Base-by-base conservation (phyloP, 1,140 invertebrate genomes). In the Frieseomelitta varia region DNA sequence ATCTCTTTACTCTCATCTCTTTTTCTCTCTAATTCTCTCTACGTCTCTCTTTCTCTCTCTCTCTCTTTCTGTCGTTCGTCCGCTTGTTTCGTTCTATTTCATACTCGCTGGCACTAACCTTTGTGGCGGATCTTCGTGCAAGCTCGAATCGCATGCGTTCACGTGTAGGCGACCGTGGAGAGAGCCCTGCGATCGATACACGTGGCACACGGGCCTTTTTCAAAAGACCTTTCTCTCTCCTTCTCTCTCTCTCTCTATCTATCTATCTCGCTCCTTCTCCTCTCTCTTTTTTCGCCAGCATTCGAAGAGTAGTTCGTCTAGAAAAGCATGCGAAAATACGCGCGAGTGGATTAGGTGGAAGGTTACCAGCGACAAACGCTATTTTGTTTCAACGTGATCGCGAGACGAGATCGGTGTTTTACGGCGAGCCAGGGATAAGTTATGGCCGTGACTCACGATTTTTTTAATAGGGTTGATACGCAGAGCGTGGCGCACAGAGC, bases 121-220 rank as follows among this genome's bases (percentile, higher is more conserved):
- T 84, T 84, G 83, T 84, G 80, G 78, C 83, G 78, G 77, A 79
- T 80, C 74, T 77, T 71, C 83, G 58, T 84, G 83, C 69, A 72
- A 74, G 58, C 77, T 74, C 69, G 83, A 80, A 67, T 80, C 83
- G 78, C 83, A 84, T 84, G 78, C 83, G 77, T 84, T 79, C 61
- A n/a, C 78, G 83, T 80, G 83, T 84, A 80, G 75, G 75, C 55
- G 81, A 39, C 34, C 39, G 81, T 55, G 56, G 75, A 79, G 76
- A 69, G 76, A 65, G 34, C 34, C 1, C 24, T 4, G 61, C 81
- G 81, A 84, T 84, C 81, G 81, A 84, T 84, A 84, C 75, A 21
- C 81, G n/a, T n/a, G 27, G 34, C 51, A 56, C 51, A 55, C 79
- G 65, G 65, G 55, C 55, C 56, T 71, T 84, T 84, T 79, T 79